phyloP scores from a whole-genome alignment of 2,797 vertebrate genomes.

The Anisognathus igniventris region DNA sequence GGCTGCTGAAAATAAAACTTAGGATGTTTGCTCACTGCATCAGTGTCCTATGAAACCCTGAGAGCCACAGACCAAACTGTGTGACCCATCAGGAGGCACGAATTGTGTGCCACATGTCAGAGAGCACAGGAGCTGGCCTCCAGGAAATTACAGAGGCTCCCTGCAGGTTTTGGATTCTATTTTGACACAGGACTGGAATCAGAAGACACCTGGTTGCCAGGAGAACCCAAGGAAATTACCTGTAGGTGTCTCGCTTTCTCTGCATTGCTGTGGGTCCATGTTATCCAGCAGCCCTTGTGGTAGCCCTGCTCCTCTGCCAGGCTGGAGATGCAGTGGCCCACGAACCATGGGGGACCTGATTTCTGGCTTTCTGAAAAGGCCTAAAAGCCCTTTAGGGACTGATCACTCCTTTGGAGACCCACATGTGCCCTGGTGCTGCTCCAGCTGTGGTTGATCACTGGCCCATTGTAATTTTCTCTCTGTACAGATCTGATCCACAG shows the following conservation, averaged over 20 bases:
- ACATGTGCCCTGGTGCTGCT: not conserved
- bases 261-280: accelerated
- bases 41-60: not conserved
- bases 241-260: accelerated
- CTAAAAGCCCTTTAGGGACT: not conserved
- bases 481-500: not conserved
- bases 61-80: not conserved
- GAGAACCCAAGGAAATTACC: not conserved
- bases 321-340: not conserved
- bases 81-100: accelerated
- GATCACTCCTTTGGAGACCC: not conserved
- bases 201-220: not conserved
- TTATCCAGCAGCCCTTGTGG: not conserved
- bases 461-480: not conserved
- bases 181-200: not conserved
- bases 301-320: not conserved
- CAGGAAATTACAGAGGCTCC: not conserved
- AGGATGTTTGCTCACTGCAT: not conserved
- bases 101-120: accelerated
- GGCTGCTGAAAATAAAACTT: not conserved
- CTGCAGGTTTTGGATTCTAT: not conserved
- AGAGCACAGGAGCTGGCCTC: not conserved
- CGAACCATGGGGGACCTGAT: not conserved
- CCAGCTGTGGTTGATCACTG: not conserved
- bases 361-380: not conserved